A percentile compares a stretch with the other conserved stretches of the same genome.
phyloP scores from a whole-genome alignment of 37 sponge, comb jelly and placozoan genomes.

The Cladorhizidae sp. region DNA sequence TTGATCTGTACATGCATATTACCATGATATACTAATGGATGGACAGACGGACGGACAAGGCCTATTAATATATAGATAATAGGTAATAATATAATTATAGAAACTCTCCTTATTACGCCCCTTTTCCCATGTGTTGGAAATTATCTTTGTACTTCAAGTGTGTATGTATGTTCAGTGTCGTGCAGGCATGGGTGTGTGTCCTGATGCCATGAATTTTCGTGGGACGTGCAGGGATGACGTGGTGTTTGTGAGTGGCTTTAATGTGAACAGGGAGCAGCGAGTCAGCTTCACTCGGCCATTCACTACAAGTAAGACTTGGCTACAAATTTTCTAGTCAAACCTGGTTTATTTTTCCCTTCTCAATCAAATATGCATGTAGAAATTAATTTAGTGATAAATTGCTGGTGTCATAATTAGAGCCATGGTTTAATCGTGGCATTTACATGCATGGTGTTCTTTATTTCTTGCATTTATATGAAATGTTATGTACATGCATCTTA shows the following conservation, averaged over 20 bases:
- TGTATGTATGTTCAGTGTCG: conserved; percentile 27
- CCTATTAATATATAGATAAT: no score
- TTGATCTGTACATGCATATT: no score
- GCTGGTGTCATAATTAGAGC: background rate
- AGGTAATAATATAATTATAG: no score
- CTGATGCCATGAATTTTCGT: conserved; percentile 22
- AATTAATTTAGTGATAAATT: background rate
- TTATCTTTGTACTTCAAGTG: no score
- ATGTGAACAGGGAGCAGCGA: conserved; percentile 21
- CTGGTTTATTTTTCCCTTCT: background rate
- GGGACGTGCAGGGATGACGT: conserved; percentile 35
- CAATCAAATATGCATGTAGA: background rate
- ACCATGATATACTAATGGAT: no score
- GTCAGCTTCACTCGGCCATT: conserved; percentile 36
- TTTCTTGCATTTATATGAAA: background rate
- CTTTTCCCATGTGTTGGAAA: no score
- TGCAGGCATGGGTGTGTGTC: conserved; percentile 49
- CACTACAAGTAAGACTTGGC: conserved; percentile 10
- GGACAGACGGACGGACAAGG: no score
- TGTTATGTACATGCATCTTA: no score
- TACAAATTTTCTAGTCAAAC: background rate
- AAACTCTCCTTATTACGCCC: no score
- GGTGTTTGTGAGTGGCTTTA: conserved; percentile 9
- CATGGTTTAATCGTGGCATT: no score
- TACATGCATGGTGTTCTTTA: background rate